Conservation (phyloP, 2,888 invertebrate genomes). For the Kuschelorhynchus macadamiae region DNA sequence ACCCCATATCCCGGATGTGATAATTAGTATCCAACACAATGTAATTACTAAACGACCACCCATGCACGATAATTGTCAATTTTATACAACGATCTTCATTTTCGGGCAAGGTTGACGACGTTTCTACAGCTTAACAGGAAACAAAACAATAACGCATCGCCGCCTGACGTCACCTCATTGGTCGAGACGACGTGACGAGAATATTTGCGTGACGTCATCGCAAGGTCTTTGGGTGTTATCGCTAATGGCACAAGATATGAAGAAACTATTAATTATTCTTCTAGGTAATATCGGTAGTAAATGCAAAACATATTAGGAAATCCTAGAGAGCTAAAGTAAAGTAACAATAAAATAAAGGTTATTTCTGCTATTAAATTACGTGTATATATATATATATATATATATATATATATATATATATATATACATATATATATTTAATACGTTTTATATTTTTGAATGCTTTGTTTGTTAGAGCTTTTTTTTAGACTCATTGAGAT, state of each 20-base stretch:
- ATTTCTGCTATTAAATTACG: too few relatives aligned
- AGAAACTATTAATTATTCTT: slow-evolving; percentile 15
- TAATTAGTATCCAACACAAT: slow-evolving; percentile 22
- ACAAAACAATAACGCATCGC: slow-evolving; percentile 40
- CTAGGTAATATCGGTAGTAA: not conserved
- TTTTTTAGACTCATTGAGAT: too few relatives aligned
- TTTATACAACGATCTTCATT: slow-evolving; percentile 12
- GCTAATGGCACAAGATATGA: slow-evolving; percentile 29
- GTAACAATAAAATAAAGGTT: too few relatives aligned
- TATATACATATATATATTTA: too few relatives aligned
- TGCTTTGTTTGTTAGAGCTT: too few relatives aligned
- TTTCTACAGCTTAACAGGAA: slow-evolving; percentile 26
- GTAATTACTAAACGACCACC: slow-evolving; percentile 24
- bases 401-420: too few relatives aligned
- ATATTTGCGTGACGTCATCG: slow-evolving; percentile 43
- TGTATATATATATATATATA: too few relatives aligned
- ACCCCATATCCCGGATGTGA: slow-evolving; percentile 19
- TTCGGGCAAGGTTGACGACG: slow-evolving; percentile 30
- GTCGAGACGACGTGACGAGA: slow-evolving; percentile 44
- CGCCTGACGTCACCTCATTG: slow-evolving; percentile 42
- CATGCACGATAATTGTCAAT: slow-evolving; percentile 13
- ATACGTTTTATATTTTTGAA: too few relatives aligned
- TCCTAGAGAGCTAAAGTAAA: too few relatives aligned
- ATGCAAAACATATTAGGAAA: too few relatives aligned
- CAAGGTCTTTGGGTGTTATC: slow-evolving; percentile 39